Base-by-base conservation (phyloP, 2,113 vertebrate species). In the Aldabrachelys gigantea region DNA sequence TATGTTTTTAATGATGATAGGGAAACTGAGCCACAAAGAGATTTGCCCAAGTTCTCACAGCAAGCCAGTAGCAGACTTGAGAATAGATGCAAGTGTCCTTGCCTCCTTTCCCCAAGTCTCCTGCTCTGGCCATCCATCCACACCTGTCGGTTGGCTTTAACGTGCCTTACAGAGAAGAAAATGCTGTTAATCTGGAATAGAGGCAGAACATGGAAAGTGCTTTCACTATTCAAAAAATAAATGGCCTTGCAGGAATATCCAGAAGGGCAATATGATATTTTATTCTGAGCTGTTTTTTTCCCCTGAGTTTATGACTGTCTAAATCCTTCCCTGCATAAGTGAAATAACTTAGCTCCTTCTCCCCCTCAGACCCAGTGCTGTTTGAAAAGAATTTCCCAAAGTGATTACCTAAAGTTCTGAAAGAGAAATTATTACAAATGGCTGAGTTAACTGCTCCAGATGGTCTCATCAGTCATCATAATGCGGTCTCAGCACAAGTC, bases 341-440 rank as follows among this genome's bases (percentile, higher is more conserved):
- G 53, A 92, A 94, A 72, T 84, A 89, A 92, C 54, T 93, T 81
- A 4, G 3, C 65, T 97, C 76, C 85, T 96, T 75, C 82, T 83
- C 12, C 47, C 9, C 29, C 27, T 5, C 9, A 84, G 93, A 94
- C 90, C 49, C 52, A 89, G 78, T 29, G 8, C 84, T 93, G 80
- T 89, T 96, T 84, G 84, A 96, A 97, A 96, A 95, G 84, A 92
- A 96, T 97, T 96, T 97, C 92, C 94, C 59, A 49, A 95, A 95
- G 90, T 96, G 96, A 96, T 97, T 97, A 97, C 27, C 12, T 41
- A 97, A 95, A 96, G 82, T 85, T 75, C 93, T 89, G 81, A 92
- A 96, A 94, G 91, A 97, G 96, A 96, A 98, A 98, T 97, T 87
- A 98, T 97, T 97, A 98, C 95, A 97, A 97, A 98, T 95, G 96